phyloP scores from a whole-genome alignment of 2,797 vertebrate genomes.

The Paedocypris micromegethes region DNA sequence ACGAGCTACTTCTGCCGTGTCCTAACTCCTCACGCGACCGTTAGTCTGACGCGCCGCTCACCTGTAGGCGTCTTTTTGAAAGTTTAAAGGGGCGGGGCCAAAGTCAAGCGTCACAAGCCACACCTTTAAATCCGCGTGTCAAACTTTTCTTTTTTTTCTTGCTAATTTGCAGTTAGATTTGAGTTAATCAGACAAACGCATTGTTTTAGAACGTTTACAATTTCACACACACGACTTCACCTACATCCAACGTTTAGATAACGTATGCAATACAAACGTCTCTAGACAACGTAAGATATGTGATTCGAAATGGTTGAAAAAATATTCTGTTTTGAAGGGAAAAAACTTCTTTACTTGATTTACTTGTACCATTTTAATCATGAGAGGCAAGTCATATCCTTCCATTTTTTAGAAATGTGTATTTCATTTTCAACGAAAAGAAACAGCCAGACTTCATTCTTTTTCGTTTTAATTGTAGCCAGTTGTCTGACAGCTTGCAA shows the following conservation, averaged over 20 bases:
- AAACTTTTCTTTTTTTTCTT: conserved; percentile 23
- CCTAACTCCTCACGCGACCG: conserved; percentile 88
- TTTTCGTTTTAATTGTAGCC: conserved; percentile 54
- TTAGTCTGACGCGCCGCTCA: conserved; percentile 71
- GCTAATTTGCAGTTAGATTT: conserved; percentile 4
- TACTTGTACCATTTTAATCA: too few relatives aligned
- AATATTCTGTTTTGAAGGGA: too few relatives aligned
- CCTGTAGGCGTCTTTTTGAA: conserved; percentile 63
- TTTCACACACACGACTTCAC: background rate
- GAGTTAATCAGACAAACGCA: background rate
- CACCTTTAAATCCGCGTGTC: too few relatives aligned
- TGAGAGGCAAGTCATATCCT: too few relatives aligned
- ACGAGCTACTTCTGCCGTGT: conserved; percentile 56
- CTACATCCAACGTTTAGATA: too few relatives aligned
- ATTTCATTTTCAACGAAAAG: background rate
- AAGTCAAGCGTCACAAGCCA: conserved; percentile 48
- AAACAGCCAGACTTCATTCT: conserved; percentile 9
- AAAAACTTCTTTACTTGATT: too few relatives aligned
- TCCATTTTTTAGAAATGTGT: background rate
- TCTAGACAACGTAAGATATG: too few relatives aligned
- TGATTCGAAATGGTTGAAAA: too few relatives aligned
- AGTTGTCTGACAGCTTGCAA: conserved; percentile 39
- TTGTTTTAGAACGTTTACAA: background rate
- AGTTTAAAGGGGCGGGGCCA: conserved; percentile 77
- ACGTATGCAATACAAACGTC: too few relatives aligned